Conservation (phyloP, 2,113 vertebrate genomes). For the Epinephelus moara region DNA sequence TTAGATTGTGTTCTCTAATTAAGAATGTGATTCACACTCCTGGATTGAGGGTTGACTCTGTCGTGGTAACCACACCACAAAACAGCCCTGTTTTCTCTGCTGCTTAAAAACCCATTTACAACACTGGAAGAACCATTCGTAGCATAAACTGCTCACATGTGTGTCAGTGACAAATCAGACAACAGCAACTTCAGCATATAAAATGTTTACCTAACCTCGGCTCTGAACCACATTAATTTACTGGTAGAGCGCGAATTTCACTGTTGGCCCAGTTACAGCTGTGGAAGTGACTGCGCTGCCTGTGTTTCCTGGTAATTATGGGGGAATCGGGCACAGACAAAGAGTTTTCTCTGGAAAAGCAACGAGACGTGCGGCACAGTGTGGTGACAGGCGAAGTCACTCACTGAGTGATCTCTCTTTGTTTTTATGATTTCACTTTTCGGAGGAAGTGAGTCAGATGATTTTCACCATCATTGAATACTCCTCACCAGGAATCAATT, state of each 20-base stretch:
- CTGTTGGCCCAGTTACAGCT: conserved; percentile 11
- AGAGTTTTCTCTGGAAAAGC: conserved; percentile 17
- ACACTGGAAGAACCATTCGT: conserved; percentile 31
- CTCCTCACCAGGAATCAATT: conserved; percentile 55
- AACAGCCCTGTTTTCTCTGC: conserved; percentile 48
- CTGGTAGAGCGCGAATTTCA: conserved; percentile 21
- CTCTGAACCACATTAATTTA: conserved; percentile 39
- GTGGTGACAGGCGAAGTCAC: conserved; percentile 11
- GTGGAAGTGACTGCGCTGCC: conserved; percentile 23
- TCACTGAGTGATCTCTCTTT: conserved; percentile 22
- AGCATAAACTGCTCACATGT: conserved; percentile 44
- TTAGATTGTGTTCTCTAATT: conserved; percentile 68
- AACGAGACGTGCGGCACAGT: background rate
- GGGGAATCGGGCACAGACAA: background rate
- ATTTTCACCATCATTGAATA: conserved; percentile 26
- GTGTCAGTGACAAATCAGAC: conserved; percentile 65
- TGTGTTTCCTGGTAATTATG: conserved; percentile 41
- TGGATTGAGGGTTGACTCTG: conserved; percentile 73
- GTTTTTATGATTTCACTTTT: conserved; percentile 49
- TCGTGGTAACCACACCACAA: conserved; percentile 62
- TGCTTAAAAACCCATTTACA: conserved; percentile 43
- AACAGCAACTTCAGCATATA: conserved; percentile 48
- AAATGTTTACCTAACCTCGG: conserved; percentile 64
- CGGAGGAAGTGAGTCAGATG: conserved; percentile 45
- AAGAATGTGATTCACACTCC: conserved; percentile 80